Evolutionary conservation across 2,888 invertebrate genomes (phyloP).

Genomic region (Rotaria macrura): DNA sequence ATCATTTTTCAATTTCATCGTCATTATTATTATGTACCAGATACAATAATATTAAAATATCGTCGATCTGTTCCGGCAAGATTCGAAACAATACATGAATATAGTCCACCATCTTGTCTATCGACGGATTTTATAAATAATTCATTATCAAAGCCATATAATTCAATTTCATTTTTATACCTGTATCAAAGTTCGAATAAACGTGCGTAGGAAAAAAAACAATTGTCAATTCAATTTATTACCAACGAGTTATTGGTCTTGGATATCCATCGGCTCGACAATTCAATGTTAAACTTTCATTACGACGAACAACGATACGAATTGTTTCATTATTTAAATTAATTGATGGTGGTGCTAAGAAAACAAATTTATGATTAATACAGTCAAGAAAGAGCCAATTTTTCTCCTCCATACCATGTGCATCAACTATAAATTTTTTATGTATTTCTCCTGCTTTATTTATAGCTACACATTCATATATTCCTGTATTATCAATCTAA

Average conservation of each 20-base stretch:
- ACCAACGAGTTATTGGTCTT: background rate
- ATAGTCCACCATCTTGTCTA: constrained; percentile 55
- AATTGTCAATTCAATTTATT: background rate
- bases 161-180: background rate
- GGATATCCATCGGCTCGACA: background rate
- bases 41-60: constrained; percentile 50
- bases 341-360: background rate
- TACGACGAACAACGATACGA: background rate
- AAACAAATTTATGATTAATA: background rate
- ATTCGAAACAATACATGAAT: constrained; percentile 56
- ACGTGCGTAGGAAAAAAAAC: no score
- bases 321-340: background rate
- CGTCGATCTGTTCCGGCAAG: constrained; percentile 53
- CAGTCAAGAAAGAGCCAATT: background rate
- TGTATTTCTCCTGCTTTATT: constrained; percentile 51
- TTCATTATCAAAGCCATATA: background rate
- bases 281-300: background rate
- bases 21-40: constrained; percentile 37
- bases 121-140: constrained; percentile 36
- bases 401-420: constrained; percentile 40
- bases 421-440: constrained; percentile 41
- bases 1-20: no score
- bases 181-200: background rate
- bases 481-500: constrained; percentile 46
- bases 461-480: constrained; percentile 51